Conservation (phyloP, 1,140 invertebrate genomes). For the Drosophila punjabiensis region DNA sequence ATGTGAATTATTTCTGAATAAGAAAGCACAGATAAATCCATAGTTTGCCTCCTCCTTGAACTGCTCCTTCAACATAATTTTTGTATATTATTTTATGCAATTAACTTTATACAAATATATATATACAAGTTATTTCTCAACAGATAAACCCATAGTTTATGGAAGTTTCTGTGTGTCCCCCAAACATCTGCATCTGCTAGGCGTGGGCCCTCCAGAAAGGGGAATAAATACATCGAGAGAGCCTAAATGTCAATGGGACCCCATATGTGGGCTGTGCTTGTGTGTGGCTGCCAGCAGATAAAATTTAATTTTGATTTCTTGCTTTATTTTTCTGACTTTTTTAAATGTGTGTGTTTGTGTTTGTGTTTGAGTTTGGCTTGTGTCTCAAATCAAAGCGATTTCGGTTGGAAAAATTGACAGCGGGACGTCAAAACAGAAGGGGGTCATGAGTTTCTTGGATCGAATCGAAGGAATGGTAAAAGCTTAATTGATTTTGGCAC, state of each 20-base stretch:
- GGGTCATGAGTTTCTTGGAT: conserved; percentile 49
- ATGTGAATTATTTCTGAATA: neutral
- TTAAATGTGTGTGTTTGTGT: conserved; percentile 20
- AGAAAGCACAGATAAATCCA: no score
- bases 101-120: no score
- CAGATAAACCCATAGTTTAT: neutral
- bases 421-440: conserved; percentile 59
- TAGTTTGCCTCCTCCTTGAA: no score
- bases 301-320: conserved; percentile 45
- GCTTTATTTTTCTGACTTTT: conserved; percentile 7
- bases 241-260: conserved; percentile 33
- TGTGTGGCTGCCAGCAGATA: conserved; percentile 41
- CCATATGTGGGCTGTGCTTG: conserved; percentile 35
- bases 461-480: conserved; percentile 29
- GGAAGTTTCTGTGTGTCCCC: neutral
- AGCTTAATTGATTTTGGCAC: conserved; percentile 72
- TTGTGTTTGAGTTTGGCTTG: conserved; percentile 59
- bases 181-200: neutral
- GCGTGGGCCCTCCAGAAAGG: conserved; percentile 15
- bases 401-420: conserved; percentile 62
- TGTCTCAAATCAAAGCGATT: conserved; percentile 73
- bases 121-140: no score
- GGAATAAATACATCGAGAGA: neutral
- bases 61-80: no score
- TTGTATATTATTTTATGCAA: no score